These are phyloP conservation scores for Zosterops lateralis DNA, from an alignment of 2,113 vertebrate species.

Conservation along the genomic window DNA sequence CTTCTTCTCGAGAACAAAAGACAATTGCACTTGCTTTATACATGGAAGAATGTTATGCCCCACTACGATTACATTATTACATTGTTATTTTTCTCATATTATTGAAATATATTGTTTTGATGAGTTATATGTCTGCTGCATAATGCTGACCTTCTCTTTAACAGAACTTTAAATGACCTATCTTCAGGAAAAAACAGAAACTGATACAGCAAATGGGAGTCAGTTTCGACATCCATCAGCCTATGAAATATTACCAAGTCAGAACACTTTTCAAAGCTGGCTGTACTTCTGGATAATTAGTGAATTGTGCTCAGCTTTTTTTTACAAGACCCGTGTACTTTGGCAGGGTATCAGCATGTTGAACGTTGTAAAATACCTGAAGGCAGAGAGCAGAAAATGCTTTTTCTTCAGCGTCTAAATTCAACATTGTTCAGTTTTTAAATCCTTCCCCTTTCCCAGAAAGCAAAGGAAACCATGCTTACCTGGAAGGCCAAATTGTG, in stretches of 20 bases:
- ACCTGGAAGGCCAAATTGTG: slow-evolving; percentile 70
- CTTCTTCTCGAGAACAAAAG: not conserved
- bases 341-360: not conserved
- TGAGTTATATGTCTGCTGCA: not conserved
- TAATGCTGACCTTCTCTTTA: not conserved
- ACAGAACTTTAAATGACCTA: not conserved
- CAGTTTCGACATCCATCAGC: not conserved
- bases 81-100: not conserved
- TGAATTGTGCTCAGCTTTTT: not conserved
- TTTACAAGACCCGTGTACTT: not conserved
- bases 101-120: not conserved
- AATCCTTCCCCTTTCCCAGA: not conserved
- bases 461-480: not conserved
- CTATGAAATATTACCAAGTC: not conserved
- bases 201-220: not conserved
- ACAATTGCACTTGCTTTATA: not conserved
- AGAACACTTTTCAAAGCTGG: not conserved
- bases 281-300: not conserved
- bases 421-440: not conserved
- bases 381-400: not conserved
- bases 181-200: not conserved
- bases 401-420: not conserved
- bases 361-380: not conserved
- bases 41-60: not conserved
- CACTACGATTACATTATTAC: not conserved